Conservation (phyloP, 2,888 invertebrate genomes). For the Chymomyza fuscimana region DNA sequence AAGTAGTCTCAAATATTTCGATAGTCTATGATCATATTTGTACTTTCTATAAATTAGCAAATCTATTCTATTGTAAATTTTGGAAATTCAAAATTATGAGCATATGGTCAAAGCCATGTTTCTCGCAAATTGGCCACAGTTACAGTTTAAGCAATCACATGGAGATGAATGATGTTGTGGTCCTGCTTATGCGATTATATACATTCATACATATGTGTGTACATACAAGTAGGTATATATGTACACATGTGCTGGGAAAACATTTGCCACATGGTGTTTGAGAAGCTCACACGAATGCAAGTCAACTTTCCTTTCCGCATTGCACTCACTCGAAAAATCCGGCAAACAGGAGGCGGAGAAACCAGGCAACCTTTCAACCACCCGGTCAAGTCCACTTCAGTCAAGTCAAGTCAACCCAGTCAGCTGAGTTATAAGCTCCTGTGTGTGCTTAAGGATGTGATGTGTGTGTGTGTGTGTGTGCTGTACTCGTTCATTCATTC, state of each 20-base stretch:
- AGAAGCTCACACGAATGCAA: conserved; percentile 44
- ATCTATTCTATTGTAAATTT: too few relatives aligned
- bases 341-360: neutral
- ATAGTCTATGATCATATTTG: too few relatives aligned
- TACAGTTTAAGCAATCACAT: conserved; percentile 1
- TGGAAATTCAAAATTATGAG: too few relatives aligned
- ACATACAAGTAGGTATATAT: neutral
- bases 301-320: conserved; percentile 34
- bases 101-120: neutral
- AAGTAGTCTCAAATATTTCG: too few relatives aligned
- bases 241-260: conserved; percentile 30
- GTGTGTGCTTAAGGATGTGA: too few relatives aligned
- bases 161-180: conserved; percentile 46
- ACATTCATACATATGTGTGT: neutral
- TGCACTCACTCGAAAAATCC: conserved; percentile 35
- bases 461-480: conserved; percentile 14
- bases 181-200: too few relatives aligned
- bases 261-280: conserved; percentile 58
- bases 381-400: neutral
- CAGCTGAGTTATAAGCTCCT: too few relatives aligned
- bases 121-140: neutral
- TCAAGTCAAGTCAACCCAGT: too few relatives aligned
- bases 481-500: conserved; percentile 59
- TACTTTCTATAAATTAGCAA: too few relatives aligned
- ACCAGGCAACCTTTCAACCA: neutral